Evolutionary conservation across 2,888 invertebrate genomes (phyloP).

Genomic region (Aethes cnicana): DNA sequence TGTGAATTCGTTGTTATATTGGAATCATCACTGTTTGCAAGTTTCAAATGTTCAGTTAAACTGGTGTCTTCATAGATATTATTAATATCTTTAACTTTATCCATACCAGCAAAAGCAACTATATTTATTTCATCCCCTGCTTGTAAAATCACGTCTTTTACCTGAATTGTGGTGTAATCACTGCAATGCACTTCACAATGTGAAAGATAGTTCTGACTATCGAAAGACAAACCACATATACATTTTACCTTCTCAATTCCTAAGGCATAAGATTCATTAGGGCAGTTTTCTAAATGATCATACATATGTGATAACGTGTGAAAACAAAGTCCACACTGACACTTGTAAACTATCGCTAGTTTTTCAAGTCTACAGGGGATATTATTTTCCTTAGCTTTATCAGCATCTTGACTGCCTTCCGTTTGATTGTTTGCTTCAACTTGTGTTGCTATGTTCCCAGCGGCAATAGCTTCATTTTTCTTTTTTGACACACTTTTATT

Average conservation of each 20-base stretch:
- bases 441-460: neutral
- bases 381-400: neutral
- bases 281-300: conserved; percentile 1
- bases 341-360: conserved; percentile 5
- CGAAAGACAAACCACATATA: conserved; percentile 10
- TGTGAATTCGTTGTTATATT: too few relatives aligned
- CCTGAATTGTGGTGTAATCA: conserved; percentile 2
- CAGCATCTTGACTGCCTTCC: neutral
- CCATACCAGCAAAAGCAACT: too few relatives aligned
- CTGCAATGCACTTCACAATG: conserved; percentile 2
- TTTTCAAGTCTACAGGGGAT: too few relatives aligned
- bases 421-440: neutral
- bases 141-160: neutral
- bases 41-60: too few relatives aligned
- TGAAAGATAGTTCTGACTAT: conserved; percentile 2
- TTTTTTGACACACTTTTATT: neutral
- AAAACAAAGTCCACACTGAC: conserved; percentile 11
- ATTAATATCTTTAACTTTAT: too few relatives aligned
- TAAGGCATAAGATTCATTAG: neutral
- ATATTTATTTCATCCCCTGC: neutral
- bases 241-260: neutral
- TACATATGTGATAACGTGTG: neutral
- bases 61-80: too few relatives aligned
- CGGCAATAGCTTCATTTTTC: neutral
- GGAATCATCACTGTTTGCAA: too few relatives aligned